Conservation (phyloP, 2,888 invertebrate species). For the Dusona sp. region DNA sequence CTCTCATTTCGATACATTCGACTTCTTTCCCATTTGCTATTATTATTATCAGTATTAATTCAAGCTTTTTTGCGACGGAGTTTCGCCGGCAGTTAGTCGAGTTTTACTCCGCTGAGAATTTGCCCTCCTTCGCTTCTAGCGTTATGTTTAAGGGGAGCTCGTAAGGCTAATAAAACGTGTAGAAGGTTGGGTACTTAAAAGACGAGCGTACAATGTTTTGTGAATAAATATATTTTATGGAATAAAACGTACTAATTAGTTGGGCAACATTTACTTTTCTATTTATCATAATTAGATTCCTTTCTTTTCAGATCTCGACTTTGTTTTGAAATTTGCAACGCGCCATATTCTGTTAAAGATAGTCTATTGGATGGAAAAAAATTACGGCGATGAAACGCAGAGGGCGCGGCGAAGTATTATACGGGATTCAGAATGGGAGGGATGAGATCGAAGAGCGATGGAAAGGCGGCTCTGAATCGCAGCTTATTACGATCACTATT, state of each 20-base stretch:
- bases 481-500: slow-evolving; percentile 72
- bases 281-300: neutral
- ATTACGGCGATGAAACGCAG: slow-evolving; percentile 20
- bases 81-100: slow-evolving; percentile 76
- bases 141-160: neutral
- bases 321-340: neutral
- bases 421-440: slow-evolving; percentile 26
- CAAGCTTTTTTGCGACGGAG: slow-evolving; percentile 71
- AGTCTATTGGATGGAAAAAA: slow-evolving; percentile 19
- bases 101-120: slow-evolving; percentile 81
- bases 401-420: slow-evolving; percentile 29
- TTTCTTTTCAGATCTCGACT: neutral
- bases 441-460: slow-evolving; percentile 65
- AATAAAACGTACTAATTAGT: neutral
- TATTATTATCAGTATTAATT: slow-evolving; percentile 80
- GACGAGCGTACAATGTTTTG: neutral
- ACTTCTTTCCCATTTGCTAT: slow-evolving; percentile 25
- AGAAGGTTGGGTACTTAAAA: neutral
- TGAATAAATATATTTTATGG: neutral
- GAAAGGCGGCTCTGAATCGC: slow-evolving; percentile 68
- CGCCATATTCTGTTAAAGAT: slow-evolving; percentile 8
- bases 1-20: slow-evolving; percentile 33
- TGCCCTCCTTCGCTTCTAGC: slow-evolving; percentile 36
- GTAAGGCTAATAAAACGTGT: slow-evolving; percentile 11
- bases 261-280: neutral